Evolutionary conservation across 2,113 vertebrate species (phyloP), one percentile per base, ranked within the genome.

Genomic region (Tursiops truncatus): DNA sequence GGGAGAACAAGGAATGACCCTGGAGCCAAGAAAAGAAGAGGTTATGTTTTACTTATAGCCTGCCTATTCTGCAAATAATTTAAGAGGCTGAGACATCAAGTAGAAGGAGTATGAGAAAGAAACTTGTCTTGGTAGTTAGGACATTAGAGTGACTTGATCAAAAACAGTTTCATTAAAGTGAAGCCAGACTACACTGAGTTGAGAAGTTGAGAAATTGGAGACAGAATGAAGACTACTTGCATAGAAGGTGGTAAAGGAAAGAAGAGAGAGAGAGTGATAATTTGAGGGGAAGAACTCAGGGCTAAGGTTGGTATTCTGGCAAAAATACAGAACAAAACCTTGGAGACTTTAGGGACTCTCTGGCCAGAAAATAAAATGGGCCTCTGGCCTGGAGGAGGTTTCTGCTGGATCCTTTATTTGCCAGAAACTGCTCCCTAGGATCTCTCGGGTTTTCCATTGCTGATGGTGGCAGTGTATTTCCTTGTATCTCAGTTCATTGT

Each of bases 271-370:
- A 95, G 44, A 89, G 63, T 5, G 83, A 53, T 44, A 41, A 65
- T 81, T 68, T 62, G 73, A 93, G 25, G 71, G 17, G 71, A 96
- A 53, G 76, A 60, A 50, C 68, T 38, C 74, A 53, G 25, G 44
- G 31, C 47, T 67, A 6, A 67, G 41, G 56, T 44, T 67, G 85
- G 15, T 65, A 10, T 80, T 93, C n/a, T 44, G 28, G 60, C 60
- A 91, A 28, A 95, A 91, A 95, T 44, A 58, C 25, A 68, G 38
- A 92, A 70, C 67, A 83, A 76, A 89, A 80, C 44, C 56, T 56
- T 90, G 41, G 70, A 56, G n/a, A 63, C 33, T 26, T 82, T 12
- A 41, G 7, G 21, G 53, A 25, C 31, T 85, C 53, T 8, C 2
- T 53, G 31, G 44, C 21, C 28, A 58, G 89, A 80, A 84, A 89